Percentiles rank a stretch among this genome's conserved stretches.
phyloP scores from a whole-genome alignment of 2,113 vertebrate species.

The Stegastes partitus region DNA sequence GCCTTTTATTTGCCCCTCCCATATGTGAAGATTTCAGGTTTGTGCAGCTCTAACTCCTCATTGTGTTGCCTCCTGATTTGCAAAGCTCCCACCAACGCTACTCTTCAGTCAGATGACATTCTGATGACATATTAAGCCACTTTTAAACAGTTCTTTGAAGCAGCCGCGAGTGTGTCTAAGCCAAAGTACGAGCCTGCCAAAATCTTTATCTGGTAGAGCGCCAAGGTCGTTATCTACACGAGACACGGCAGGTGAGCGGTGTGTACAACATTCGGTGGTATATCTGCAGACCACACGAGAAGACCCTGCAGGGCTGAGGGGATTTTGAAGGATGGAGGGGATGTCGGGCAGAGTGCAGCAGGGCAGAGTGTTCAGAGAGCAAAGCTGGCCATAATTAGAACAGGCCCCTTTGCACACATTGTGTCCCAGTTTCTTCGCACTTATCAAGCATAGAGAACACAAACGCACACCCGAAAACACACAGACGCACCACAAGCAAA shows the following conservation, averaged over 20 bases:
- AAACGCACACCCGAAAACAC: conserved; percentile 32
- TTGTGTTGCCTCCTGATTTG: too few relatives aligned
- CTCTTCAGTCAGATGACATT: too few relatives aligned
- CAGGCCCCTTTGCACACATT: conserved; percentile 67
- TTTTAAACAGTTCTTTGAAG: neutral
- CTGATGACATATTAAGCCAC: neutral
- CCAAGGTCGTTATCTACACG: conserved; percentile 21
- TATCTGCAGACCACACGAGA: conserved; percentile 34
- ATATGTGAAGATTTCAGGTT: too few relatives aligned
- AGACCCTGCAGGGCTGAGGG: conserved; percentile 7
- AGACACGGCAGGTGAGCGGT: neutral
- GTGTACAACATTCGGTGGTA: neutral
- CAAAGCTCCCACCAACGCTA: too few relatives aligned
- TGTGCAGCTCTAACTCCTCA: too few relatives aligned
- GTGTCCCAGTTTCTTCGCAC: conserved; percentile 77
- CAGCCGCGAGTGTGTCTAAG: neutral
- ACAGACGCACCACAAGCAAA: conserved; percentile 28
- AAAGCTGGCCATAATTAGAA: conserved; percentile 72
- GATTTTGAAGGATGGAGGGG: conserved; percentile 6
- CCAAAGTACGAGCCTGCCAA: neutral
- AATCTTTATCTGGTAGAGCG: neutral
- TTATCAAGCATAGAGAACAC: conserved; percentile 57
- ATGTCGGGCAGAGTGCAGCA: conserved; percentile 49
- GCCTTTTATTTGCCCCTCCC: too few relatives aligned
- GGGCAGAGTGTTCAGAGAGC: conserved; percentile 55